A percentile compares a stretch with the other conserved stretches of the same genome.
These are phyloP conservation scores for Theristus sp. DNA, from an alignment of 2,888 invertebrate species.

Conservation along the genomic window DNA sequence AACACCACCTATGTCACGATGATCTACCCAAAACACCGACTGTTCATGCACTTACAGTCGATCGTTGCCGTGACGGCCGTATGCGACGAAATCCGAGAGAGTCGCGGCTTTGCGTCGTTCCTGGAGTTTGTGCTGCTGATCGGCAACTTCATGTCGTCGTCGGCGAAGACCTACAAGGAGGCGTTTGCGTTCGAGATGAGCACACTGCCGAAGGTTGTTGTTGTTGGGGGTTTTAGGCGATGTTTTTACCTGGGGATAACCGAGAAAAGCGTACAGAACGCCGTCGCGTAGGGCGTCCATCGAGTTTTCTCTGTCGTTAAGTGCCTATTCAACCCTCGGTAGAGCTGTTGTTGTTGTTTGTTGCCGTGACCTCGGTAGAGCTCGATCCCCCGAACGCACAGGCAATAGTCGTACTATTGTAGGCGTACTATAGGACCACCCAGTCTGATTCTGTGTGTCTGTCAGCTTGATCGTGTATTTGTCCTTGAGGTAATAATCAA, in stretches of 20 bases:
- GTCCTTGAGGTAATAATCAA: neutral
- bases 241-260: neutral
- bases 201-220: constrained; percentile 64
- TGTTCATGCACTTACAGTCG: constrained; percentile 39
- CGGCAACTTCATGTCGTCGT: constrained; percentile 90
- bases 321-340: too few relatives aligned
- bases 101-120: constrained; percentile 65
- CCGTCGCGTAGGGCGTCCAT: too few relatives aligned
- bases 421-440: too few relatives aligned
- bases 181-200: constrained; percentile 91
- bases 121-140: constrained; percentile 68
- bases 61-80: constrained; percentile 86
- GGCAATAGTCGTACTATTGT: too few relatives aligned
- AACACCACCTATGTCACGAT: too few relatives aligned
- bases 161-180: constrained; percentile 50
- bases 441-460: too few relatives aligned
- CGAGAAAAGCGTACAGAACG: too few relatives aligned
- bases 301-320: too few relatives aligned
- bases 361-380: too few relatives aligned
- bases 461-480: neutral
- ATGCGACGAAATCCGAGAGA: constrained; percentile 37
- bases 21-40: neutral
- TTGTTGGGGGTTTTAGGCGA: neutral
- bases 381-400: too few relatives aligned
- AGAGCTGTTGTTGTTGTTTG: too few relatives aligned